Evolutionary conservation across 1,140 invertebrate species (phyloP).

Genomic region (Trachymyrmex septentrionalis): DNA sequence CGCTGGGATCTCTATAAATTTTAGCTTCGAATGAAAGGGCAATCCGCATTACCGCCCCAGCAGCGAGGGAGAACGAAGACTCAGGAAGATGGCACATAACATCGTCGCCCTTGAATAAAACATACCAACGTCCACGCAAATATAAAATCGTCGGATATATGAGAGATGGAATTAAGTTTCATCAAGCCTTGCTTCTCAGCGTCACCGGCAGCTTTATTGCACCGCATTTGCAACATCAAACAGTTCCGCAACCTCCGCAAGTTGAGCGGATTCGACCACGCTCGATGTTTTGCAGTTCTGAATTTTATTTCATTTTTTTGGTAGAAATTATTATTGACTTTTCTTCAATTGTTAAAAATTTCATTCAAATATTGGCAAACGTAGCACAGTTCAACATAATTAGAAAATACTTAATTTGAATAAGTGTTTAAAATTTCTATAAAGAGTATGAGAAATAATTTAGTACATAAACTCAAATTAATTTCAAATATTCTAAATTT

Average conservation of each 20-base stretch:
- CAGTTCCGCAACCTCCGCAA: not conserved
- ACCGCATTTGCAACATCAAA: conserved; percentile 45
- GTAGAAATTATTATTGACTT: not conserved
- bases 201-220: conserved; percentile 41
- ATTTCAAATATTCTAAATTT: not conserved
- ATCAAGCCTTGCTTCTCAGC: conserved; percentile 45
- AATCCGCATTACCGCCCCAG: conserved; percentile 50
- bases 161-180: conserved; percentile 56
- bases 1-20: conserved; percentile 48
- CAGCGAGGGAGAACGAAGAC: conserved; percentile 30
- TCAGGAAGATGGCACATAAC: conserved; percentile 52
- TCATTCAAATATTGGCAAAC: not conserved
- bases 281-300: conserved; percentile 1
- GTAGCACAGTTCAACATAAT: not conserved
- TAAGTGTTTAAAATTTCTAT: not conserved
- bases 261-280: not conserved
- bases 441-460: not conserved
- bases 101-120: conserved; percentile 57
- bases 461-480: not conserved
- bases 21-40: conserved; percentile 59
- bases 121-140: conserved; percentile 56
- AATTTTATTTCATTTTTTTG: not conserved
- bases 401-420: conserved; percentile 3
- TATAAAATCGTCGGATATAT: conserved; percentile 50
- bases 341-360: not conserved